Evolutionary conservation across 2,888 invertebrate genomes (phyloP).

Genomic region (Chloroclysta siterata): DNA sequence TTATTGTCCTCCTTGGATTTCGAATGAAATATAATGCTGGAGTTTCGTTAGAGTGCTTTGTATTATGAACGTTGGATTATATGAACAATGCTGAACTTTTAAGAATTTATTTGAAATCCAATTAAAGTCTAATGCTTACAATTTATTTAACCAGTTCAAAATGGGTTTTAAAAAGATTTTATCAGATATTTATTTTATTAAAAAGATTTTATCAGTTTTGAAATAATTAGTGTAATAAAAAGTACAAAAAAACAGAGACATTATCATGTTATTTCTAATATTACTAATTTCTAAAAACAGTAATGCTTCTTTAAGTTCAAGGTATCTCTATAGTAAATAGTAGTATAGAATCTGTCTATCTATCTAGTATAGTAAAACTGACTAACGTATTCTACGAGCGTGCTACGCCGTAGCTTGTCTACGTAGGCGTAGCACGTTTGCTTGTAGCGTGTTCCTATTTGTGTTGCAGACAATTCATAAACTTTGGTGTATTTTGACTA

Average conservation of each 20-base stretch:
- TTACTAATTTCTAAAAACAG: neutral
- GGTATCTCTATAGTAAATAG: conserved; percentile 2
- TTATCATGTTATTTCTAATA: neutral
- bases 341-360: no score
- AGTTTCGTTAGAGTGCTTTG: conserved; percentile 16
- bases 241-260: no score
- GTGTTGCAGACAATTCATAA: neutral
- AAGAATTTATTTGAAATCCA: neutral
- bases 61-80: conserved; percentile 5
- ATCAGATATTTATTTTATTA: no score
- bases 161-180: neutral
- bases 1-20: conserved; percentile 25
- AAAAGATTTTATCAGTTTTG: no score
- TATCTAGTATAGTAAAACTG: conserved; percentile 1
- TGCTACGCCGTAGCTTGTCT: conserved; percentile 23
- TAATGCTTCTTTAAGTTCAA: neutral
- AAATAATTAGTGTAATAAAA: no score
- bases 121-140: neutral
- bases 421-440: conserved; percentile 23
- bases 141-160: neutral
- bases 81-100: neutral
- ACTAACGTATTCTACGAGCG: conserved; percentile 17
- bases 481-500: neutral
- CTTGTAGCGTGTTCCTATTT: conserved; percentile 14
- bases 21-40: conserved; percentile 20